phyloP scores from a whole-genome alignment of 1,140 invertebrate species.

The Adelges cooleyi region DNA sequence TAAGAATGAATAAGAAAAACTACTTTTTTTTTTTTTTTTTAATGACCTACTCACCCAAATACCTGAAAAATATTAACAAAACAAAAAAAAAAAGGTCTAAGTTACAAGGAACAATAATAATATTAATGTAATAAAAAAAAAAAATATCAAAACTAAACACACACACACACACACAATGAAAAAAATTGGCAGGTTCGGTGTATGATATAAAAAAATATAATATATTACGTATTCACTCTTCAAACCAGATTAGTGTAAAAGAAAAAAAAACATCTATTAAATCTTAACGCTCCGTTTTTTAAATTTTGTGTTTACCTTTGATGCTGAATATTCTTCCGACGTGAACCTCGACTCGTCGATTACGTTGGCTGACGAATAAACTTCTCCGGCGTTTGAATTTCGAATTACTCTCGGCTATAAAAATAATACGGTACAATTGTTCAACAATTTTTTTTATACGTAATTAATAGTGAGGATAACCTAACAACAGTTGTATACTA shows the following conservation, averaged over 20 bases:
- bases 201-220: conserved; percentile 19
- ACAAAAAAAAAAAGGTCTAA: conserved; percentile 25
- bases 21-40: conserved; percentile 14
- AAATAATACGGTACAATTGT: neutral
- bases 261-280: neutral
- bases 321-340: conserved; percentile 22
- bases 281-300: too few relatives aligned
- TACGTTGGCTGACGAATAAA: neutral
- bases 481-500: too few relatives aligned
- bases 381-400: conserved; percentile 1
- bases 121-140: conserved; percentile 1
- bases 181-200: neutral
- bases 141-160: conserved; percentile 22
- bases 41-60: conserved; percentile 29
- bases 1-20: conserved; percentile 4
- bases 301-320: conserved; percentile 28
- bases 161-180: conserved; percentile 12
- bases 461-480: too few relatives aligned
- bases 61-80: conserved; percentile 29
- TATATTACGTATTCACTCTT: neutral
- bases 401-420: conserved; percentile 18
- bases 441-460: too few relatives aligned
- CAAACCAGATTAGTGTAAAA: conserved; percentile 16
- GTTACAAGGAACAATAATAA: conserved; percentile 20
- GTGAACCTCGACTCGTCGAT: conserved; percentile 3